Base-by-base conservation (phyloP, 1,140 invertebrate species). In the Dermatophagoides farinae region DNA sequence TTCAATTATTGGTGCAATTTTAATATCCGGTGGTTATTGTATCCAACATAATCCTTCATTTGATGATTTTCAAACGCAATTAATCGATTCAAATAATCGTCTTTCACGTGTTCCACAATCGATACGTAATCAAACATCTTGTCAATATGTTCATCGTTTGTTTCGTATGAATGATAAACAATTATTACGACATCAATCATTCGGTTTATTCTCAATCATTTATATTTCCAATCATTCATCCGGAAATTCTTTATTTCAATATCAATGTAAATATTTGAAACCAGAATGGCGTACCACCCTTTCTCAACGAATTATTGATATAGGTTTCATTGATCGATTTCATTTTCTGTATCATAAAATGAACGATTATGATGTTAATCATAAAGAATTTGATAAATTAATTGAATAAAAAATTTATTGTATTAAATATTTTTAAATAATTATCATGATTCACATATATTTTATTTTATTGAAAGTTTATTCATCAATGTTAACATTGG, bases 291-390 rank as follows among this genome's bases (percentile, higher is more conserved):
- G 18, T 9, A 44, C 43, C 23, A 78, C 76, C 64, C 57, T 77
- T 8, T 78, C 74, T 61, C 67, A 79, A 65, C 75, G 80, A 65
- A 78, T 87, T 62, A 70, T 87, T 31, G 87, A 90, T 70, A 69
- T 88, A 61, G 86, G 87, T 8, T 77, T 86, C 65, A 74, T 83
- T 68, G 79, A 82, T 60, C 76, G 75, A 60, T 88, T 83, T 81
- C 82, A 81, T 78, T 74, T 81, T 58, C 71, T 84, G 25, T 75
- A 77, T 49, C 76, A 77, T 64, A 80, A 80, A 69, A 85, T 85
- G 77, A 73, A 71, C 51, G 79, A 87, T 71, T 88, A 80, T 76
- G 85, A 88, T 76, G 71, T 86, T 11, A 86, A 86, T 72, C 73
- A 69, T 46, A 63, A 66, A 54, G 74, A 77, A 69, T 78, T 74